Conservation (phyloP, 2,113 vertebrate species). For the Proteles cristata region DNA sequence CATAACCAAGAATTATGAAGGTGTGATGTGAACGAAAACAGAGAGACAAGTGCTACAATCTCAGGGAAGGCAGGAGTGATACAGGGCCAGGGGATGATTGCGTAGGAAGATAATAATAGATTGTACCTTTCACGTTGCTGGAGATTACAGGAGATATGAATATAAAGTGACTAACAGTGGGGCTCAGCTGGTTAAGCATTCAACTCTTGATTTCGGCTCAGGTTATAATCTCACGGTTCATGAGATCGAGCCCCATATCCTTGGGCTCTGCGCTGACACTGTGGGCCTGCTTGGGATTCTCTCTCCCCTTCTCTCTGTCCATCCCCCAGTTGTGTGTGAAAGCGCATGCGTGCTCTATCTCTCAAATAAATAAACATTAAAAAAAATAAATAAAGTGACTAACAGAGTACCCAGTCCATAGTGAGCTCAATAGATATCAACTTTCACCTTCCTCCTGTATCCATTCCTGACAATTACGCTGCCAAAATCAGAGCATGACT, state of each 20-base stretch:
- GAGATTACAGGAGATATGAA: conserved; percentile 12
- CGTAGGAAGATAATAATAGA: neutral
- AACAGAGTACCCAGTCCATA: neutral
- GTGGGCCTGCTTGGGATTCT: too few species aligned
- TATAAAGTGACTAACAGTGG: neutral
- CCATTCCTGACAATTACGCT: neutral
- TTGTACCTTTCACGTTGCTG: neutral
- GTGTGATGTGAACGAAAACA: neutral
- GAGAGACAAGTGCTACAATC: neutral
- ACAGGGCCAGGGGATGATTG: neutral
- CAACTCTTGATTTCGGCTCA: too few species aligned
- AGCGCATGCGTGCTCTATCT: too few species aligned
- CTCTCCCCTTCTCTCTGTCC: too few species aligned
- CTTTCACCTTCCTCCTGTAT: neutral
- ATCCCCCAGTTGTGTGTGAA: too few species aligned
- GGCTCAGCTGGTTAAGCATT: too few species aligned
- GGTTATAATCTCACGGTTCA: too few species aligned
- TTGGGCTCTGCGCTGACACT: too few species aligned
- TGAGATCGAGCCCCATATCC: too few species aligned
- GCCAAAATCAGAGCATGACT: neutral
- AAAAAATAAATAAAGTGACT: neutral
- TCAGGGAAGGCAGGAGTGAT: neutral
- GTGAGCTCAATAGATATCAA: neutral
- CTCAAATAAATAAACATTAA: too few species aligned
- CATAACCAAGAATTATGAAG: neutral